These are phyloP conservation scores for Drosophila asahinai DNA, from an alignment of 1,140 invertebrate genomes.

Conservation along the genomic window DNA sequence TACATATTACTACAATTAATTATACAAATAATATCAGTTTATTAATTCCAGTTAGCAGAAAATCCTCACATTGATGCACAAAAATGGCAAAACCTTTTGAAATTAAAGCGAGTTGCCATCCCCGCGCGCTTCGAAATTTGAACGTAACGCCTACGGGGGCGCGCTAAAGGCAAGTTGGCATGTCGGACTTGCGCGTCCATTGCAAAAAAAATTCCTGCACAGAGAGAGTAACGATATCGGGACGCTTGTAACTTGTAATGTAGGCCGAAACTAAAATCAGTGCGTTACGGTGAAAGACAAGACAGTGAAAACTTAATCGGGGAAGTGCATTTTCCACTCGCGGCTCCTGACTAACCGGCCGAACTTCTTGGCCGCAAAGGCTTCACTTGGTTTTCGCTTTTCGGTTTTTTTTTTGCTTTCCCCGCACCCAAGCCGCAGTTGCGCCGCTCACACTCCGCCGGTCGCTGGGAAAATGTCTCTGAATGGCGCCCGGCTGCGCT, in stretches of 20 bases:
- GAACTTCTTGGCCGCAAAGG: neutral
- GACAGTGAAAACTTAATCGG: neutral
- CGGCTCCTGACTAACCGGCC: no score
- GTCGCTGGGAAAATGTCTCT: slow-evolving; percentile 62
- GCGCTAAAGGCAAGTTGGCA: slow-evolving; percentile 49
- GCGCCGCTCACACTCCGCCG: slow-evolving; percentile 33
- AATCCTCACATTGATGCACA: no score
- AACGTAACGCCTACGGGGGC: slow-evolving; percentile 55
- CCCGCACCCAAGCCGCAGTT: slow-evolving; percentile 48
- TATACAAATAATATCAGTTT: no score
- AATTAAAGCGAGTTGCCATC: slow-evolving; percentile 23
- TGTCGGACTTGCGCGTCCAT: slow-evolving; percentile 65
- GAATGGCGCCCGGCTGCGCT: slow-evolving; percentile 70
- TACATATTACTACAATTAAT: no score
- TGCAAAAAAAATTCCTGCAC: slow-evolving; percentile 79
- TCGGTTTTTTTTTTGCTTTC: slow-evolving; percentile 34
- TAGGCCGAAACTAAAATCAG: neutral
- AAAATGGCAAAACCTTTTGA: neutral
- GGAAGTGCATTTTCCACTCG: slow-evolving; percentile 1
- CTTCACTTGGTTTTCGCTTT: slow-evolving; percentile 18
- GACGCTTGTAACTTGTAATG: slow-evolving; percentile 18
- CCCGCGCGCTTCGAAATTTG: slow-evolving; percentile 26
- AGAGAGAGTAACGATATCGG: slow-evolving; percentile 39
- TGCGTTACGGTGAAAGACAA: neutral
- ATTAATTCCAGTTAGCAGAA: no score